Base-by-base conservation (phyloP, 2,797 vertebrate genomes). In the Sarcophilus harrisii region DNA sequence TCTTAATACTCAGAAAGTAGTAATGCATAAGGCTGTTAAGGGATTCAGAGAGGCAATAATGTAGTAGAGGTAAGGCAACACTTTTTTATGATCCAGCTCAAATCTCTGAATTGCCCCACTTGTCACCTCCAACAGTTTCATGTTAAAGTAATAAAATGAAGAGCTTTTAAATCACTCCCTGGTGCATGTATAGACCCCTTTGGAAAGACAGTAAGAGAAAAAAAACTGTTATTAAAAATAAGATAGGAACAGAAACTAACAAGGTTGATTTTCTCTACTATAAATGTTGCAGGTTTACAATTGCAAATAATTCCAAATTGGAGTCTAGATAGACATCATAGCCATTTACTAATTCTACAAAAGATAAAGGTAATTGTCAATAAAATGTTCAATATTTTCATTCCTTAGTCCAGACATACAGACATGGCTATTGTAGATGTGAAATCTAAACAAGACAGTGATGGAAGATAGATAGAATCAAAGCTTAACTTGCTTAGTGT, bases 361-460 rank as follows among this genome's bases (percentile, higher is more conserved):
- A 92, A 90, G 90, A 91, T 4, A 55, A 29, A 55, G 66, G 62
- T 93, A 58, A 60, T 66, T 30, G 58, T 58, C n/a, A 58, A 57
- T n/a, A 93, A 81, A 60, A 62, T 10, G 16, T 96, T 96, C 58
- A 54, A 0, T 27, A 93, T 91, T 27, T 94, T 81, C 90, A 60
- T 97, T 95, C 91, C 57, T 95, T 94, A n/a, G 81, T 91, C 93
- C 58, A 93, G 45, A 91, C 28, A 92, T 94, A 93, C 57, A 90
- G 90, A 91, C 90, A 90, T 60, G n/a, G 27, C 87, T 66, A 45
- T 58, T 97, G 58, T 73, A 91, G 58, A 94, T n/a, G n/a, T 54
- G 81, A 62, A 57, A 95, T 94, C 73, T 27, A 12, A 92, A 91
- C 52, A 81, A 62, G 73, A 95, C 95, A 96, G 87, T 30, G 55